phyloP scores from a whole-genome alignment of 2,797 vertebrate genomes.

The Gymnoscopelus braueri region DNA sequence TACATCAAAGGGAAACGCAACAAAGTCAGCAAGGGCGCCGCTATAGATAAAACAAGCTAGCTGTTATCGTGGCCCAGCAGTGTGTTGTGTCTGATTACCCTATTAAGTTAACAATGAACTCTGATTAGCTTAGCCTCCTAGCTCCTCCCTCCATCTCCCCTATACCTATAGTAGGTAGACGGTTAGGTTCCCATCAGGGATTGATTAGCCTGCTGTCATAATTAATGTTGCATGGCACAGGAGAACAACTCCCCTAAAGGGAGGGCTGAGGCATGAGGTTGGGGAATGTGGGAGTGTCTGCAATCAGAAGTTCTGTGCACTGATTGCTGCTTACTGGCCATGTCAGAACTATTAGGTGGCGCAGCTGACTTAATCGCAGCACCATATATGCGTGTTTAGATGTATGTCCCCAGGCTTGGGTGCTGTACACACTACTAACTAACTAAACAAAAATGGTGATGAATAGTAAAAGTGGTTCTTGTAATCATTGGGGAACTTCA shows the following conservation, averaged over 20 bases:
- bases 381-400: background rate
- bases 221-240: constrained; percentile 29
- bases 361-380: constrained; percentile 28
- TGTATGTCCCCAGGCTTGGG: background rate
- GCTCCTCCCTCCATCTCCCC: constrained; percentile 2
- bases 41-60: constrained; percentile 16
- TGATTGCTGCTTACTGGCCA: constrained; percentile 16
- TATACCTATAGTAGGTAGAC: constrained; percentile 16
- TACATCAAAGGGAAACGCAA: constrained; percentile 18
- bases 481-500: too few relatives aligned
- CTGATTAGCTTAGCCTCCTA: constrained; percentile 19
- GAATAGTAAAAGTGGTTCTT: too few relatives aligned
- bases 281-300: constrained; percentile 27
- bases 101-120: constrained; percentile 26
- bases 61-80: constrained; percentile 29
- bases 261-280: constrained; percentile 6
- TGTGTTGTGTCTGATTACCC: constrained; percentile 14
- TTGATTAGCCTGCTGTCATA: constrained; percentile 44
- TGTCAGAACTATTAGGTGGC: constrained; percentile 16
- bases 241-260: constrained; percentile 11
- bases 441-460: too few relatives aligned
- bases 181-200: background rate
- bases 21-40: background rate
- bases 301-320: constrained; percentile 11
- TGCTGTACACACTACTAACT: too few relatives aligned